Conservation (phyloP, 2,888 invertebrate species). For the Polydrusus cervinus region DNA sequence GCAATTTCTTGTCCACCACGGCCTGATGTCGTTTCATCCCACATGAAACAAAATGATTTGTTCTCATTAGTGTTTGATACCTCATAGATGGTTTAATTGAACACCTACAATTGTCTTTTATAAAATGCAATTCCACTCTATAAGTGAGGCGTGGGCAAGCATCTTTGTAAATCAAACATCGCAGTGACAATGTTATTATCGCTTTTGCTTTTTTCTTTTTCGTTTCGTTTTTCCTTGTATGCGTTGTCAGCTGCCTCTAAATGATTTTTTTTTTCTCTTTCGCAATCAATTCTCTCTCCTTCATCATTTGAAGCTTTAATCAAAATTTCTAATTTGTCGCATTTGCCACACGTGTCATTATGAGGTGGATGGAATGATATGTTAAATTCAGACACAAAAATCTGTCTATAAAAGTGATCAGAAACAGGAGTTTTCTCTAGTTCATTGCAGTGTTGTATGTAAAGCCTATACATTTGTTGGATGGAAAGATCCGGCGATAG, state of each 20-base stretch:
- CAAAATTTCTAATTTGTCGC: conserved; percentile 26
- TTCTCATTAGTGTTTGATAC: too few species aligned
- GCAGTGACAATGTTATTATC: not conserved
- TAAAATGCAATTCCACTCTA: conserved; percentile 11
- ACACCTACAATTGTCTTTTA: too few species aligned
- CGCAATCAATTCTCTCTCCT: not conserved
- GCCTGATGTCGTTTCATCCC: conserved; percentile 25
- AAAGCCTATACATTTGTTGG: conserved; percentile 33
- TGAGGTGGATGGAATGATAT: conserved; percentile 29
- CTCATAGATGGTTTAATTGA: too few species aligned
- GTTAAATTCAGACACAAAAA: conserved; percentile 31
- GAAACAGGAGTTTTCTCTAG: too few species aligned
- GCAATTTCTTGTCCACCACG: conserved; percentile 39
- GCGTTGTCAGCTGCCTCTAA: conserved; percentile 11
- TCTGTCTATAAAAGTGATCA: conserved; percentile 7
- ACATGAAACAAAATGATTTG: conserved; percentile 26
- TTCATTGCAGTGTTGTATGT: conserved; percentile 14
- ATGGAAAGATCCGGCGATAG: conserved; percentile 2
- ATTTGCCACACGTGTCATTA: conserved; percentile 32
- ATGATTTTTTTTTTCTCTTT: not conserved
- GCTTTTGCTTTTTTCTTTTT: conserved; percentile 9
- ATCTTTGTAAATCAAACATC: conserved; percentile 3
- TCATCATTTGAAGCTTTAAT: conserved; percentile 19
- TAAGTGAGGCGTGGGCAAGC: not conserved
- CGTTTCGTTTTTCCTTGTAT: conserved; percentile 21